phyloP scores from a whole-genome alignment of 2,113 vertebrate species.

The Lampris incognitus region DNA sequence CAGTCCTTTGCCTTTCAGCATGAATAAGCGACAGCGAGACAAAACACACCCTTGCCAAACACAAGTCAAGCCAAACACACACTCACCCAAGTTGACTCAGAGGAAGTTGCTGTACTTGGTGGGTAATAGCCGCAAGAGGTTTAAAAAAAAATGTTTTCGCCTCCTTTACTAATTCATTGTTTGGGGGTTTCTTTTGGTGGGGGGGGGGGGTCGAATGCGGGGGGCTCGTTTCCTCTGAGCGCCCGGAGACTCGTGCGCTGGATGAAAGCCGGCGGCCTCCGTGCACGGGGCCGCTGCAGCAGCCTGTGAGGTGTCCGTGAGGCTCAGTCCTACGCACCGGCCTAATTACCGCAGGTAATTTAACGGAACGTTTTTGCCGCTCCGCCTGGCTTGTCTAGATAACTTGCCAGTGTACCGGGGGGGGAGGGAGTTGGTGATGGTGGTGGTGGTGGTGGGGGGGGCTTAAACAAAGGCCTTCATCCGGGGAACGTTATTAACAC shows the following conservation, averaged over 20 bases:
- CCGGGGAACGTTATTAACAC: constrained; percentile 58
- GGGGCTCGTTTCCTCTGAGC: no score
- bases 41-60: constrained; percentile 20
- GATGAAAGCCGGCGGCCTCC: constrained; percentile 47
- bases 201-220: no score
- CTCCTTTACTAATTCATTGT: no score
- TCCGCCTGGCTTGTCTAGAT: constrained; percentile 73
- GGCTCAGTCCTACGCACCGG: constrained; percentile 32
- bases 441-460: neutral
- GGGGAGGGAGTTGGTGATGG: neutral
- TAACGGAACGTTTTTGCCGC: constrained; percentile 62
- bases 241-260: neutral
- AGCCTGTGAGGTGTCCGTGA: no score
- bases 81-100: constrained; percentile 24
- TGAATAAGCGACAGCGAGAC: neutral
- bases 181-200: no score
- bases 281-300: no score
- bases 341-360: constrained; percentile 75
- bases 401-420: constrained; percentile 54
- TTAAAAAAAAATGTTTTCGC: neutral
- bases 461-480: constrained; percentile 57
- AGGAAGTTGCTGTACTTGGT: constrained; percentile 33
- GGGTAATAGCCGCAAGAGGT: constrained; percentile 42
- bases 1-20: neutral
- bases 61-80: constrained; percentile 25